Evolutionary conservation across 2,797 vertebrate genomes (phyloP).

Genomic region (Crocodylus rhombifer): DNA sequence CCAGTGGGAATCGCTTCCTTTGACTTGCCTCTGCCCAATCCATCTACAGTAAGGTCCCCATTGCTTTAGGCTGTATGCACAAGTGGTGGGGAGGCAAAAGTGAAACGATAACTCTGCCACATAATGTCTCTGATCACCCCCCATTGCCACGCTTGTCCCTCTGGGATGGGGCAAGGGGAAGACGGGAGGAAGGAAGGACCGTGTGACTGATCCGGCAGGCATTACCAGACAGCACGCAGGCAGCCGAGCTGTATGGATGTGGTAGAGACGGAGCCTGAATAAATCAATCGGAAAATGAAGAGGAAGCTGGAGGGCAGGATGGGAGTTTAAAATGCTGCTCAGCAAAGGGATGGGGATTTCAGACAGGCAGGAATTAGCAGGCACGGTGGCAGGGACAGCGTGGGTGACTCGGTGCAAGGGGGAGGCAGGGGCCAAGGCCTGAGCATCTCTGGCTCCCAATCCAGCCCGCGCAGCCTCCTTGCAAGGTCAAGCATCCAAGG

Average conservation of each 20-base stretch:
- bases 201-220: neutral
- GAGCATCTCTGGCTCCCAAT: neutral
- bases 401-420: neutral
- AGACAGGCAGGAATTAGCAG: constrained; percentile 1
- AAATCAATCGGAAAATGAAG: neutral
- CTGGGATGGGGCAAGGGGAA: neutral
- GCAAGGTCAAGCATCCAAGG: neutral
- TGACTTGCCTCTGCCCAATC: neutral
- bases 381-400: neutral
- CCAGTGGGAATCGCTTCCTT: neutral
- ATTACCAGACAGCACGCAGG: neutral
- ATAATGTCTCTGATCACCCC: neutral
- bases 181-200: neutral
- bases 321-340: neutral
- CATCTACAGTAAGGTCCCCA: neutral
- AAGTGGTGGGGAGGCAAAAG: neutral
- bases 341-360: constrained; percentile 1
- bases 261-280: neutral
- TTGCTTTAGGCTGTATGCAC: neutral
- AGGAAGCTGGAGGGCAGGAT: neutral
- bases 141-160: neutral
- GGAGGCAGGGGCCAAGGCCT: neutral
- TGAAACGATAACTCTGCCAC: neutral
- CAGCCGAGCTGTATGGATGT: neutral
- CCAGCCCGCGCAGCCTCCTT: neutral